Evolutionary conservation across 2,113 vertebrate species (phyloP).

Genomic region (Athene noctua): DNA sequence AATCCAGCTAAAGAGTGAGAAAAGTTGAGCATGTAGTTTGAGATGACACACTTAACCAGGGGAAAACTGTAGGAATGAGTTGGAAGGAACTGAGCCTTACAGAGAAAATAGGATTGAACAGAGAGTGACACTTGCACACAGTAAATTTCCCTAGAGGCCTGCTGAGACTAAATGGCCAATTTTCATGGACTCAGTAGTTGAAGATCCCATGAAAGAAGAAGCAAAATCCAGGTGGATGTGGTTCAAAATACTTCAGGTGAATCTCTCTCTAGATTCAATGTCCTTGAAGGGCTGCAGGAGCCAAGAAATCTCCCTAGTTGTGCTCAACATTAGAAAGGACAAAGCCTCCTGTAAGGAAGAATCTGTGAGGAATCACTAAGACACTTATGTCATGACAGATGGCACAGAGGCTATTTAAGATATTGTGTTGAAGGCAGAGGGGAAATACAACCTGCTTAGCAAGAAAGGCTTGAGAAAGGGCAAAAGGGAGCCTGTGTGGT

Average conservation of each 20-base stretch:
- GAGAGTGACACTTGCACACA: not conserved
- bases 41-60: not conserved
- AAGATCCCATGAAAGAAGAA: not conserved
- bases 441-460: not conserved
- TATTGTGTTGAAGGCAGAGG: not conserved
- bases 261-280: not conserved
- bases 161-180: not conserved
- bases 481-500: accelerated
- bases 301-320: not conserved
- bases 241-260: not conserved
- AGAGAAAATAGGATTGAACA: not conserved
- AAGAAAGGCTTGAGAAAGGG: not conserved
- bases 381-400: not conserved
- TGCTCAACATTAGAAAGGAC: not conserved
- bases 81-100: not conserved
- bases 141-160: not conserved
- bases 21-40: not conserved
- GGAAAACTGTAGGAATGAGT: not conserved
- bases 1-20: not conserved
- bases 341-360: not conserved
- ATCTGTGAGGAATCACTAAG: not conserved
- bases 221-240: not conserved
- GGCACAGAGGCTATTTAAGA: not conserved
- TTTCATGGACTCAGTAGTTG: not conserved
- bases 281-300: not conserved